Evolutionary conservation across 2,113 vertebrate species (phyloP), one percentile per base, ranked within the genome.

Genomic region (Nestor notabilis): DNA sequence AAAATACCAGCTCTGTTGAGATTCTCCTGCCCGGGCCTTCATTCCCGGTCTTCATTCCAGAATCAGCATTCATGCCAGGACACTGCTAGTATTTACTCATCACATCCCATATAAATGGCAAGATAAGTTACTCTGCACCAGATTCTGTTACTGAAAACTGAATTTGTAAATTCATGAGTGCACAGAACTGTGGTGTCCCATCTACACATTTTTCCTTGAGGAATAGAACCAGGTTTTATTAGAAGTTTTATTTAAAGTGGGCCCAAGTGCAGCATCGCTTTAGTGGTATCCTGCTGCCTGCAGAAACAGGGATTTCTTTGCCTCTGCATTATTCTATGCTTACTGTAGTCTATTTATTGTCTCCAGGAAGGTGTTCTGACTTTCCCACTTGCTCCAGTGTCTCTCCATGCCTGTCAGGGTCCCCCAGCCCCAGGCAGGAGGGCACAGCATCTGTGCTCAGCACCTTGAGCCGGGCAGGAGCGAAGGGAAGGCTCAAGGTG

Each of bases 71-170:
- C 87, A 41, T 21, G 31, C 63, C 33, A 65, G 71, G 85, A 44
- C 28, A 20, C 81, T 64, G 79, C 82, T 35, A 33, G 44, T 78
- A 52, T 90, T 91, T 81, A n/a, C 91, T 83, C 68, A 78, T 80
- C 13, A 9, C 71, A 21, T 89, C 63, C 89, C 60, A 10, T 88
- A 64, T 50, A 95, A 82, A 96, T 55, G 63, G 88, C 79, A 74
- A 60, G 77, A 29, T 41, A 83, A 90, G 80, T 75, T 72, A 29
- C 18, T 70, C 17, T 4, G 81, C 43, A 29, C 52, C 70, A 55
- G 74, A 52, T 60, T 43, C 71, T 74, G 78, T 43, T 50, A 60
- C 1, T 52, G 66, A 68, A 94, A 92, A 35, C 33, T 27, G 46
- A 31, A 61, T 83, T 76, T 85, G 75, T 83, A 79, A 83, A 80